phyloP scores from a whole-genome alignment of 1,140 invertebrate species.

The Trinorchestia longiramus region DNA sequence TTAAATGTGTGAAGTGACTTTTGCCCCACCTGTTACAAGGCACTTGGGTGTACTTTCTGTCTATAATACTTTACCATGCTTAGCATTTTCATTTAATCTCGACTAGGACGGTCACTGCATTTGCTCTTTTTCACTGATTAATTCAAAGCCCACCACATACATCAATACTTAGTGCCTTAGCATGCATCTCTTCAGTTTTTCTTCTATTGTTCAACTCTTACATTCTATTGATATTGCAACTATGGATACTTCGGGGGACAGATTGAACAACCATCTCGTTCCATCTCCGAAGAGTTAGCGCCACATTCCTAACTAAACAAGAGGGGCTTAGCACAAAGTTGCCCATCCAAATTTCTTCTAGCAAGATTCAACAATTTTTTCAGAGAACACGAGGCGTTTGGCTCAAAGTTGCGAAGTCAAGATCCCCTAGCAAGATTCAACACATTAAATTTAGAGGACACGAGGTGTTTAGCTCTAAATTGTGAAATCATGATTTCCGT shows the following conservation, averaged over 20 bases:
- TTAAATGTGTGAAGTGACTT: too few relatives aligned
- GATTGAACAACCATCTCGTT: not conserved
- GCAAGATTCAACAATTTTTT: too few relatives aligned
- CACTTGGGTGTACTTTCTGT: too few relatives aligned
- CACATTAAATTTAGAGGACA: too few relatives aligned
- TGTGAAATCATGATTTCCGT: not conserved
- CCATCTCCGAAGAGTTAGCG: not conserved
- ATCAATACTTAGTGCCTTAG: not conserved
- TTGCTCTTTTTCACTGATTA: too few relatives aligned
- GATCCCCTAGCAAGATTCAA: too few relatives aligned
- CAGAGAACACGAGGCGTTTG: not conserved
- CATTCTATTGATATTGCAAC: not conserved
- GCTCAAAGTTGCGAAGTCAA: not conserved
- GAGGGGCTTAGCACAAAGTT: not conserved
- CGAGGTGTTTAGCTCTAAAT: not conserved
- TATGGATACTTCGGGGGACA: not conserved
- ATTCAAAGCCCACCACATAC: too few relatives aligned
- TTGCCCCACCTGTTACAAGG: too few relatives aligned
- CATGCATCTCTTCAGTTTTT: not conserved
- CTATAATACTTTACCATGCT: too few relatives aligned
- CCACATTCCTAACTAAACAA: not conserved
- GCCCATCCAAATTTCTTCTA: not conserved
- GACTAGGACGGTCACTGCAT: not conserved
- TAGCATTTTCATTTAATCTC: too few relatives aligned
- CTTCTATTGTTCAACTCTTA: not conserved